Evolutionary conservation across 2,888 invertebrate genomes (phyloP).

Genomic region (Andrena haemorrhoa): DNA sequence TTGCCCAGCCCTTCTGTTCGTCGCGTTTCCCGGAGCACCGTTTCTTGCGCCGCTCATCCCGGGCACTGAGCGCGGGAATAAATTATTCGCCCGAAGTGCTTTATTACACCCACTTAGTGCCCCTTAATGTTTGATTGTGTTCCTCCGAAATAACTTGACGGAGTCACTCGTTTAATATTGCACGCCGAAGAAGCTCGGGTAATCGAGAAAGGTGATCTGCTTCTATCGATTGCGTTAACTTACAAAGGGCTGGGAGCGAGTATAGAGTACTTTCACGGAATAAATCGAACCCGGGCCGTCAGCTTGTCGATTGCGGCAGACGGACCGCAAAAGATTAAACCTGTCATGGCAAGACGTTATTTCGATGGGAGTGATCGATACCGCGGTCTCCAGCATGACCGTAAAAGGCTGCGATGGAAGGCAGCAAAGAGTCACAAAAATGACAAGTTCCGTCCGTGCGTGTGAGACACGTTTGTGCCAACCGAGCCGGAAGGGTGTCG

Average conservation of each 20-base stretch:
- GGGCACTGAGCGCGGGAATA: slow-evolving; percentile 13
- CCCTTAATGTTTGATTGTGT: slow-evolving; percentile 34
- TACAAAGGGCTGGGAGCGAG: neutral
- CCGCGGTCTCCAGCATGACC: neutral
- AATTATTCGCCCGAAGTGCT: slow-evolving; percentile 23
- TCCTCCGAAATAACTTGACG: neutral
- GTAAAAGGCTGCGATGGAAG: neutral
- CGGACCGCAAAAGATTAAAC: slow-evolving; percentile 4
- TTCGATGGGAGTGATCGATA: neutral
- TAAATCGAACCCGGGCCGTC: neutral
- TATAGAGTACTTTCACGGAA: neutral
- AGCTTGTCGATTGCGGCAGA: neutral
- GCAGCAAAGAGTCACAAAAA: neutral
- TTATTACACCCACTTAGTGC: neutral
- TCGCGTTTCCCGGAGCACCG: neutral
- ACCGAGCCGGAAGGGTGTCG: no score
- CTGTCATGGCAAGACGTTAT: slow-evolving; percentile 7
- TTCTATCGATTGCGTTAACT: neutral
- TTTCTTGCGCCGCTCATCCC: slow-evolving; percentile 11
- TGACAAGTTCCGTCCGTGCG: neutral
- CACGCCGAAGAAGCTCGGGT: neutral
- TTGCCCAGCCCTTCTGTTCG: neutral
- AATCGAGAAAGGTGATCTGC: neutral
- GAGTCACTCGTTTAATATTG: neutral
- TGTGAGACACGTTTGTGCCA: no score